A percentile compares a stretch with the other conserved stretches of the same genome.
phyloP scores from a whole-genome alignment of 2,113 vertebrate species.

The Ptychochromis oligacanthus region DNA sequence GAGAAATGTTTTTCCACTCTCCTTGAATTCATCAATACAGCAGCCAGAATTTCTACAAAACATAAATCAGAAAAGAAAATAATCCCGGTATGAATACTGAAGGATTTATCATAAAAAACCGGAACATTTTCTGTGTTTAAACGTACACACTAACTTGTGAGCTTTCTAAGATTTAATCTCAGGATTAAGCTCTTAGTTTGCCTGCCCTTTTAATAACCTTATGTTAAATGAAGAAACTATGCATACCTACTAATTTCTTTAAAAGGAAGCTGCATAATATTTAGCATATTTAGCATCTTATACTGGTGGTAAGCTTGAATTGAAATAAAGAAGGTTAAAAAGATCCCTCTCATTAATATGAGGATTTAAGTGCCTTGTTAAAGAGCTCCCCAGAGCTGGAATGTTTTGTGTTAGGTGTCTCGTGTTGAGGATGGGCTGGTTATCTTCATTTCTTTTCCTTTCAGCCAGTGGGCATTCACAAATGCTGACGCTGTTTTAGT shows the following conservation, averaged over 20 bases:
- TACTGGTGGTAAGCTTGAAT: not conserved
- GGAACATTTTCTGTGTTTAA: not conserved
- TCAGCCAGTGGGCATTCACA: no score
- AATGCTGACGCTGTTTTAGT: no score
- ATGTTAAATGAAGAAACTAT: not conserved
- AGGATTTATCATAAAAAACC: not conserved
- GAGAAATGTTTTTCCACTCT: no score
- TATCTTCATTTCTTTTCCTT: not conserved
- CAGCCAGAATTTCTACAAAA: no score
- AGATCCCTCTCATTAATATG: not conserved
- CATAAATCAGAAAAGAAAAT: not conserved
- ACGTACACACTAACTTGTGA: not conserved
- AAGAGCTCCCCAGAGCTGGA: not conserved
- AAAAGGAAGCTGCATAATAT: not conserved
- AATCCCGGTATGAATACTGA: not conserved
- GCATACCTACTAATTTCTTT: not conserved
- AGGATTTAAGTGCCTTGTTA: not conserved
- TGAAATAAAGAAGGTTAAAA: not conserved
- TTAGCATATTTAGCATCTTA: not conserved
- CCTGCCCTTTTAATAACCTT: not conserved
- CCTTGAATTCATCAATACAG: no score
- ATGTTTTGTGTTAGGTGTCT: not conserved
- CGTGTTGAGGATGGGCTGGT: not conserved
- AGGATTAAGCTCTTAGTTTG: rapidly evolving
- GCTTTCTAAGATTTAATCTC: not conserved